These are phyloP conservation scores for Mus pahari DNA, from an alignment of 2,113 vertebrate genomes.

Conservation along the genomic window DNA sequence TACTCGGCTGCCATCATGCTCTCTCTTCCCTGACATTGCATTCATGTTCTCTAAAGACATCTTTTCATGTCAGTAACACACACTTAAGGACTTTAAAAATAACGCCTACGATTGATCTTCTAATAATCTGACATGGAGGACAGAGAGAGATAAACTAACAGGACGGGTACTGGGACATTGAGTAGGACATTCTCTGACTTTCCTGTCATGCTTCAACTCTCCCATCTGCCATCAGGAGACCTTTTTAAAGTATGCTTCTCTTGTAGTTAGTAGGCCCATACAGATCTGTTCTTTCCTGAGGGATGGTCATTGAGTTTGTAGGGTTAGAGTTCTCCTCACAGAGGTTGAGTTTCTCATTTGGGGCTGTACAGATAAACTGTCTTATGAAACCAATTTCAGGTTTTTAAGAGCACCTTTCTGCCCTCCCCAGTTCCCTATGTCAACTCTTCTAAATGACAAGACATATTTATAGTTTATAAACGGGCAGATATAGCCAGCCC, in stretches of 20 bases:
- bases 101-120: not conserved
- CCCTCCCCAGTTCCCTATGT: conserved; percentile 15
- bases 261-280: not conserved
- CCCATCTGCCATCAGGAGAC: not conserved
- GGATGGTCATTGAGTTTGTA: conserved; percentile 56
- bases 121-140: not conserved
- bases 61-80: conserved; percentile 4
- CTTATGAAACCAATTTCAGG: conserved; percentile 50
- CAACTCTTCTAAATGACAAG: not conserved
- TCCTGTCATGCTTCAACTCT: not conserved
- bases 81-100: conserved; percentile 47
- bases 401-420: not conserved
- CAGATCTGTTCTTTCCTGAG: conserved; percentile 56
- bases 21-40: not conserved
- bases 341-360: conserved; percentile 45
- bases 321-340: conserved; percentile 30
- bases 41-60: not conserved
- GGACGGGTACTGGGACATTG: not conserved
- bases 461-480: conserved; percentile 41
- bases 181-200: not conserved
- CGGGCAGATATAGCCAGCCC: not conserved
- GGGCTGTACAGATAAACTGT: not conserved
- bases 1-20: not conserved
- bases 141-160: not conserved
- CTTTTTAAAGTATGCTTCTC: conserved; percentile 3